phyloP scores from a whole-genome alignment of 2,113 vertebrate genomes.

The Erythrolamprus reginae region DNA sequence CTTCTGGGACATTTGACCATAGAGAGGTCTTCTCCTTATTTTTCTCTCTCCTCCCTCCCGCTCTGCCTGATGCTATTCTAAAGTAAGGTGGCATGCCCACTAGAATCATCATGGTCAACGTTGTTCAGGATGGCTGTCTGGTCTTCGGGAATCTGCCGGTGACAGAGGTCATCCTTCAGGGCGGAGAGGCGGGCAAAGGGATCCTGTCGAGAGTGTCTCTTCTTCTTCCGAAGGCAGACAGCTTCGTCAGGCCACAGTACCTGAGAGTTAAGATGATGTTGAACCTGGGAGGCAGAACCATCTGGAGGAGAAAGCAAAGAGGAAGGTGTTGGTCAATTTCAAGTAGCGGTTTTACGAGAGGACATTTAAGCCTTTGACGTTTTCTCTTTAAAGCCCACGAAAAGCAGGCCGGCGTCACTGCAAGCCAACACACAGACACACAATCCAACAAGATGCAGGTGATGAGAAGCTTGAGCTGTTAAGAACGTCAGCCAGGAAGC shows the following conservation, averaged over 20 bases:
- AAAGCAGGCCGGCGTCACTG: not conserved
- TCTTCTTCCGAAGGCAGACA: slow-evolving; percentile 88
- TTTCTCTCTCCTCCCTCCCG: slow-evolving; percentile 18
- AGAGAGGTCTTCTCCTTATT: slow-evolving; percentile 3
- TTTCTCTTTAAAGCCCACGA: not conserved
- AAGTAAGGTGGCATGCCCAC: slow-evolving; percentile 86
- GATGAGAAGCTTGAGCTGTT: not conserved
- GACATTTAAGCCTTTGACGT: not conserved
- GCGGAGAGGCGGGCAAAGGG: slow-evolving; percentile 88
- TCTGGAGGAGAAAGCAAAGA: slow-evolving; percentile 64
- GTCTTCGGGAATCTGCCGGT: slow-evolving; percentile 87
- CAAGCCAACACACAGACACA: not conserved
- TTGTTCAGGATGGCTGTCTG: slow-evolving; percentile 91
- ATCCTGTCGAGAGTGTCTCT: slow-evolving; percentile 84
- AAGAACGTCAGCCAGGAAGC: not conserved
- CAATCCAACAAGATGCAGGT: not conserved
- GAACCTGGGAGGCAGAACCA: slow-evolving; percentile 93
- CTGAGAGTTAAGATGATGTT: slow-evolving; percentile 92
- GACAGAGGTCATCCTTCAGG: slow-evolving; percentile 76
- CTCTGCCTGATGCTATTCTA: slow-evolving; percentile 63
- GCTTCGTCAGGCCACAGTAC: slow-evolving; percentile 84
- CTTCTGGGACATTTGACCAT: not conserved
- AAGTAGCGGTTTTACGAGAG: not conserved
- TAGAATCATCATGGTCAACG: slow-evolving; percentile 80
- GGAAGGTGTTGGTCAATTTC: slow-evolving; percentile 4